Evolutionary conservation across 1,140 invertebrate species (phyloP).

Genomic region (Luehdorfia chinensis): DNA sequence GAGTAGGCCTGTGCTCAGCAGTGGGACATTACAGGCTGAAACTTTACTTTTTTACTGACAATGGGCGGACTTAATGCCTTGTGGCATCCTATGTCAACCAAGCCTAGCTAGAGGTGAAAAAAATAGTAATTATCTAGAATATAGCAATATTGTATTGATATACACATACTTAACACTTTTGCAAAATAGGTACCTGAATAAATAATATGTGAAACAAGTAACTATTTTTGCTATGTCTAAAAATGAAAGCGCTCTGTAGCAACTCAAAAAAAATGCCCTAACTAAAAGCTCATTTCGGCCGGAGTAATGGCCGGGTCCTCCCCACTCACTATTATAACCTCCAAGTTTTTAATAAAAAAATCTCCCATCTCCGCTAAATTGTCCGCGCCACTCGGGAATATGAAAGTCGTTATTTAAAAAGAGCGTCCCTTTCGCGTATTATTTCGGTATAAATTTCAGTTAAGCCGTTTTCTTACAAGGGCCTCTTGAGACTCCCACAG

Average conservation of each 20-base stretch:
- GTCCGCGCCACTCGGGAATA: slow-evolving; percentile 67
- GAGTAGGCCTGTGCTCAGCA: too few relatives aligned
- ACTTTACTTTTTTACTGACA: too few relatives aligned
- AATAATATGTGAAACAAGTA: too few relatives aligned
- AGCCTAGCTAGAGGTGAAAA: too few relatives aligned
- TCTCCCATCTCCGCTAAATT: slow-evolving; percentile 73
- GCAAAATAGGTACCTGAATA: too few relatives aligned
- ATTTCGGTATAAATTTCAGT: slow-evolving; percentile 74
- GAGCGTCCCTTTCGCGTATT: slow-evolving; percentile 66
- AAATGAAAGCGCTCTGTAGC: slow-evolving; percentile 34
- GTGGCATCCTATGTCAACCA: too few relatives aligned
- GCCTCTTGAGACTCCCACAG: slow-evolving; percentile 37
- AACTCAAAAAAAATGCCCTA: slow-evolving; percentile 41
- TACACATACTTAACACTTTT: too few relatives aligned
- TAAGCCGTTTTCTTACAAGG: slow-evolving; percentile 49
- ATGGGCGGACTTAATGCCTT: too few relatives aligned
- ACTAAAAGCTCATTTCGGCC: slow-evolving; percentile 73
- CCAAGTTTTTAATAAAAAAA: slow-evolving; percentile 70
- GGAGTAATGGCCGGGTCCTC: slow-evolving; percentile 56
- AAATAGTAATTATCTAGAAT: too few relatives aligned
- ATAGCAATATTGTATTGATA: too few relatives aligned
- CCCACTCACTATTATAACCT: slow-evolving; percentile 34
- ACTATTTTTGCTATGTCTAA: too few relatives aligned
- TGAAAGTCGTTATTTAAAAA: slow-evolving; percentile 76
- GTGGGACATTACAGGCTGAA: too few relatives aligned